Base-by-base conservation (phyloP, 2,113 vertebrate genomes). In the Colius striatus region DNA sequence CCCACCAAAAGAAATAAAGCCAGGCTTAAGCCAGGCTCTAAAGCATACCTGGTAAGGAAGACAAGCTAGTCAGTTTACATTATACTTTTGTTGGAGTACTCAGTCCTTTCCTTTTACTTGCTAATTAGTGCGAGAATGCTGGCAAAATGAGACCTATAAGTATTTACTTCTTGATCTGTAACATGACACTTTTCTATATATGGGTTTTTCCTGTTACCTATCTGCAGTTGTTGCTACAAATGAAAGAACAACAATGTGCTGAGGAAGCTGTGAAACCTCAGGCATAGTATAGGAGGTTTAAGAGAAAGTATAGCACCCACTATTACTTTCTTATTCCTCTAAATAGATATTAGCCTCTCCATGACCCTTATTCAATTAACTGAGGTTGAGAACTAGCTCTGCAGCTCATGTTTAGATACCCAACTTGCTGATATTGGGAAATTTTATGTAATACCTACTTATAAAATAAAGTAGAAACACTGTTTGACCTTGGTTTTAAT, bases 401-500 rank as follows among this genome's bases (percentile, higher is more conserved):
- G 55, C 43, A 74, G 43, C 38, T 73, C 38, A 60, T 48, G 76
- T 89, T 87, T 79, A 48, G 81, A 26, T 43, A 32, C 10, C 4
- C 0, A 36, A 17, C 21, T 73, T 82, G 62, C 84, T 91, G 63
- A 70, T 62, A 71, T 22, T 85, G 53, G 51, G n/a, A 80, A 86
- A 83, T 66, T 30, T 55, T 12, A 47, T 85, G 26, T 58, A 83
- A 85, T 74, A 51, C 11, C 14, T 74, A n/a, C 32, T 83, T 91
- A 70, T 9, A 86, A 91, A 80, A 66, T 50, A 83, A 92, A 43
- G 13, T 50, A 55, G 51, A 26, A 55, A 27, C 6, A 7, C 27
- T 58, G 11, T 68, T 85, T 93, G 77, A 75, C 93, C 51, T 92
- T 82, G 63, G 9, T 51, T 87, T 45, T 94, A 94, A 88, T 95